Evolutionary conservation across 2,113 vertebrate genomes (phyloP).

Genomic region (Taurulus bubalis): DNA sequence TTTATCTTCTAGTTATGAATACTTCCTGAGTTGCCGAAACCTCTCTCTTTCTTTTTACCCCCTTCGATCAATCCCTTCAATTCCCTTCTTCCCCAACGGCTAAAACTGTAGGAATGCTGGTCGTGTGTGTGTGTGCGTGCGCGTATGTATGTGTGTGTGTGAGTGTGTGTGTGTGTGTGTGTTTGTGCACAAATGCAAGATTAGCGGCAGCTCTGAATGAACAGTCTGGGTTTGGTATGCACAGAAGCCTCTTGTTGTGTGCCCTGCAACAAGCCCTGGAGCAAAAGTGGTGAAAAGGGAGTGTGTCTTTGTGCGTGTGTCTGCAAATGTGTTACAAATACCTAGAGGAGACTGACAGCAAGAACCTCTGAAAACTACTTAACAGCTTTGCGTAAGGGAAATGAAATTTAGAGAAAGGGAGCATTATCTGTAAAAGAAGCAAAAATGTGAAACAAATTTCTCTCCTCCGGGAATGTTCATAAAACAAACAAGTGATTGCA

Average conservation of each 20-base stretch:
- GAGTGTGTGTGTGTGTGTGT: constrained; percentile 37
- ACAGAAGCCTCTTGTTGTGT: constrained; percentile 63
- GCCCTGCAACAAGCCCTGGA: constrained; percentile 60
- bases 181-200: constrained; percentile 39
- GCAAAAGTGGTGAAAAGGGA: constrained; percentile 52
- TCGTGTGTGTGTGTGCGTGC: constrained; percentile 54
- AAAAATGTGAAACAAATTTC: background rate
- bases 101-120: constrained; percentile 62
- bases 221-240: constrained; percentile 60
- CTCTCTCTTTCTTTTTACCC: constrained; percentile 12
- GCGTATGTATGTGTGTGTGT: constrained; percentile 38
- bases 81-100: constrained; percentile 41
- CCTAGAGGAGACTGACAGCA: constrained; percentile 22
- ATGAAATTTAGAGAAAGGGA: constrained; percentile 22
- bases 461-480: constrained; percentile 11
- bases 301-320: constrained; percentile 20
- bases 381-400: constrained; percentile 30
- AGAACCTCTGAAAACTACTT: constrained; percentile 34
- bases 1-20: constrained; percentile 10
- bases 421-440: constrained; percentile 15
- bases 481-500: constrained; percentile 31
- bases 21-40: constrained; percentile 6
- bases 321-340: constrained; percentile 41
- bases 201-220: constrained; percentile 66
- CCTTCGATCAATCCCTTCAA: constrained; percentile 35